Evolutionary conservation across 2,113 vertebrate species (phyloP).

Genomic region (Rhombomys opimus): DNA sequence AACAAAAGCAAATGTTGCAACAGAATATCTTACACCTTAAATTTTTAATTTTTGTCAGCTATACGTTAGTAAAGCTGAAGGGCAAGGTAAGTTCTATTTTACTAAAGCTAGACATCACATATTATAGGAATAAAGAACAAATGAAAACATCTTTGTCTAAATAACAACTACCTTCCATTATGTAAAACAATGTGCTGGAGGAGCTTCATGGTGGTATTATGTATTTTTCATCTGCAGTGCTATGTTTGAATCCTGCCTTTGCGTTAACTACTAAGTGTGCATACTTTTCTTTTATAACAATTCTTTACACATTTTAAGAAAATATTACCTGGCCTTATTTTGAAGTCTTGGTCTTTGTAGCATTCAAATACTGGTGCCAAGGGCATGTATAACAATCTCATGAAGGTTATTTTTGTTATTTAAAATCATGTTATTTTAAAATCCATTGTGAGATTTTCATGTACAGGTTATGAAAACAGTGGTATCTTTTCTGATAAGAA

Average conservation of each 20-base stretch:
- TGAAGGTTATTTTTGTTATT: constrained; percentile 34
- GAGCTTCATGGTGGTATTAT: neutral
- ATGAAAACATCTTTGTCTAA: neutral
- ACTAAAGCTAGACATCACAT: neutral
- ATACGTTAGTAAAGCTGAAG: neutral
- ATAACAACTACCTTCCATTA: neutral
- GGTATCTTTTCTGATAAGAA: neutral
- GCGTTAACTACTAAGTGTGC: neutral
- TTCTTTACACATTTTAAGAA: constrained; percentile 52
- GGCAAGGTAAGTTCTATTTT: constrained; percentile 3
- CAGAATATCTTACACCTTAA: neutral
- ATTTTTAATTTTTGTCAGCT: neutral
- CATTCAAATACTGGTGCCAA: constrained; percentile 24
- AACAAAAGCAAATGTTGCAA: neutral
- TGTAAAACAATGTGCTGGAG: neutral
- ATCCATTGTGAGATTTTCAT: constrained; percentile 11
- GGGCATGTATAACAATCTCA: neutral
- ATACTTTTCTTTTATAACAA: constrained; percentile 24
- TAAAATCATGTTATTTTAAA: constrained; percentile 55
- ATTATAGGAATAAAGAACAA: neutral
- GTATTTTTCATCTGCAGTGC: neutral
- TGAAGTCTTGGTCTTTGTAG: constrained; percentile 48
- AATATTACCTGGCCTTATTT: neutral
- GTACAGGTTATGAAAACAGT: neutral
- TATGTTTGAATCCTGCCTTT: neutral